Conservation (phyloP, 2,113 vertebrate genomes). For the Haemorhous mexicanus region DNA sequence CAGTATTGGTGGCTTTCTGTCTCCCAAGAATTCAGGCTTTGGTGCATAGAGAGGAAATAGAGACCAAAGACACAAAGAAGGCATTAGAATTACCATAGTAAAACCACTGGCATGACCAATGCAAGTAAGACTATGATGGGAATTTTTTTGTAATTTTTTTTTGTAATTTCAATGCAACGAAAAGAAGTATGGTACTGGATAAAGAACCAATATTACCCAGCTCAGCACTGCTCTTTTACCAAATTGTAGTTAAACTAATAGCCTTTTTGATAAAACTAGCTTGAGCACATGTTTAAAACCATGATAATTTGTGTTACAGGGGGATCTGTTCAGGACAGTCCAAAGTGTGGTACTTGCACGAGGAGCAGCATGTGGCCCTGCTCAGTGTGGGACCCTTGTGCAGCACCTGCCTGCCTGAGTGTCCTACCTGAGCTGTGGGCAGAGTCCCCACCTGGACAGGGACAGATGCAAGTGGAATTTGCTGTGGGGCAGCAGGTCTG, state of each 20-base stretch:
- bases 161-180: background rate
- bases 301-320: background rate
- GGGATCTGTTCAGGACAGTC: background rate
- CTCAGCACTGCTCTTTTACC: background rate
- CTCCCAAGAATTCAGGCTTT: slow-evolving; percentile 74
- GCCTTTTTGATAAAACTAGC: background rate
- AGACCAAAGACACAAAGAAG: background rate
- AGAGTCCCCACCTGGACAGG: background rate
- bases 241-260: background rate
- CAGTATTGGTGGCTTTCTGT: slow-evolving; percentile 58
- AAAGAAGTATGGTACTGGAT: background rate
- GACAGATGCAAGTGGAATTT: background rate
- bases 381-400: fast-evolving
- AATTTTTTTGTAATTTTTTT: background rate
- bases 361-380: background rate
- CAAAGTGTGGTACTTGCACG: fast-evolving
- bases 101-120: background rate
- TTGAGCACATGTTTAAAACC: background rate
- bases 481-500: fast-evolving
- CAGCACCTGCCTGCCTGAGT: background rate
- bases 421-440: background rate
- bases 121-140: background rate
- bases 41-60: background rate
- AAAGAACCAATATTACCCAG: background rate
- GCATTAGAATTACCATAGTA: background rate